phyloP scores from a whole-genome alignment of 1,140 invertebrate genomes.

The Drosophila truncata region DNA sequence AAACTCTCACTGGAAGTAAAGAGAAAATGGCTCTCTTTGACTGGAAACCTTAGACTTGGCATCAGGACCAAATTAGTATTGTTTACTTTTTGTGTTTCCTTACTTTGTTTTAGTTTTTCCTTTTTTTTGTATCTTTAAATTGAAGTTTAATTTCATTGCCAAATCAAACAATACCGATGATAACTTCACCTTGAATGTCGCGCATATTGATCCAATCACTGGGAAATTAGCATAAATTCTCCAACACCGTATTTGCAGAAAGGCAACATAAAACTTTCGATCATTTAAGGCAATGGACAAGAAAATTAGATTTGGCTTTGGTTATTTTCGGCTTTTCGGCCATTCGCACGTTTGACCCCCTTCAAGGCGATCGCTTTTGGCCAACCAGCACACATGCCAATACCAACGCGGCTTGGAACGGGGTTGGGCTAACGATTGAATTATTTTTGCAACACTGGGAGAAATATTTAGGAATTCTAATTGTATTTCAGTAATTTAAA shows the following conservation, averaged over 20 bases:
- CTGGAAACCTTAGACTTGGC: slow-evolving; percentile 18
- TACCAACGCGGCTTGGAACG: slow-evolving; percentile 19
- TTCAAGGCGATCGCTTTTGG: slow-evolving; percentile 68
- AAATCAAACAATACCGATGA: slow-evolving; percentile 38
- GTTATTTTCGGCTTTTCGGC: slow-evolving; percentile 27
- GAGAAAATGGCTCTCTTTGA: slow-evolving; percentile 12
- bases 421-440: slow-evolving; percentile 33
- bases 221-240: slow-evolving; percentile 60
- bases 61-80: slow-evolving; percentile 4
- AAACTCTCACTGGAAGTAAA: slow-evolving; percentile 52
- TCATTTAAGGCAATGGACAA: slow-evolving; percentile 53
- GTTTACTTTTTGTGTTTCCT: neutral
- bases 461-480: slow-evolving; percentile 27
- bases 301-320: slow-evolving; percentile 34
- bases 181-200: slow-evolving; percentile 7
- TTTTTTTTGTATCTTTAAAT: slow-evolving; percentile 26
- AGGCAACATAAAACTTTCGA: slow-evolving; percentile 55
- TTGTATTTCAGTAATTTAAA: too few species aligned
- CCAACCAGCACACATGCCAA: slow-evolving; percentile 36
- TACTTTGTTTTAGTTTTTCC: neutral
- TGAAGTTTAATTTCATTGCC: slow-evolving; percentile 52
- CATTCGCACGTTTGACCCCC: slow-evolving; percentile 73
- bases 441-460: slow-evolving; percentile 66
- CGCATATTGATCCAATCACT: slow-evolving; percentile 48
- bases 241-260: slow-evolving; percentile 32